Evolutionary conservation across 2,113 vertebrate species (phyloP), one percentile per base, ranked within the genome.

Genomic region (Crotophaga sulcirostris): DNA sequence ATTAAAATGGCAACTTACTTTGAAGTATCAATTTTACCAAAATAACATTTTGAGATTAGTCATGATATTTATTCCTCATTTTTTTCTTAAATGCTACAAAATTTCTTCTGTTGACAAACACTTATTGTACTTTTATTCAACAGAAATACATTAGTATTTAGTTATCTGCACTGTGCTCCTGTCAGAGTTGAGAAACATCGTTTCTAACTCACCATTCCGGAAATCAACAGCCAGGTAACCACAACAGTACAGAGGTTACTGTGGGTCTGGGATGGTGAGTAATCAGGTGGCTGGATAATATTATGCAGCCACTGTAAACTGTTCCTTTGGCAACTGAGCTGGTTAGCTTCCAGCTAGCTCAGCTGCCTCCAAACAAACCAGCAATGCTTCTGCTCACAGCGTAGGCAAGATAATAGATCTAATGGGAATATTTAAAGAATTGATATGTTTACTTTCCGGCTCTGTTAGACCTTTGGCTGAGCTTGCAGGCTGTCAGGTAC

Each of bases 241-340:
- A 2, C 69, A 59, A 1, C 42, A 24, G 78, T 4, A 12, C 78
- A 68, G 67, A 67, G 82, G 75, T 63, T 13, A 67, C 69, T 7
- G 47, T 0, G 1, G 55, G 51, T 36, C 55, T 18, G 66, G 36
- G 19, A 16, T 0, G 31, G 81, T 5, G 23, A 44, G 36, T 20
- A 40, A 34, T 25, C 44, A 42, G 38, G 29, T 7, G 49, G 26
- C 52, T 1, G 1, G 23, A 8, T 1, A n/a, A 14, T 0, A 33
- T 26, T 3, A 3, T 0, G 23, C 52, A 51, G 47, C 21, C 58
- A 40, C n/a, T 52, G 28, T 2, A 44, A 67, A 75, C 52, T 15
- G 20, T 0, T 5, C 11, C 14, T 56, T 44, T 34, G 51, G 55
- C 29, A 77, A n/a, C 5, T 0, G 0, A 77, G 21, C 14, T 1